Evolutionary conservation across 2,113 vertebrate genomes (phyloP), one percentile per base, ranked within the genome.

Genomic region (Columba livia): DNA sequence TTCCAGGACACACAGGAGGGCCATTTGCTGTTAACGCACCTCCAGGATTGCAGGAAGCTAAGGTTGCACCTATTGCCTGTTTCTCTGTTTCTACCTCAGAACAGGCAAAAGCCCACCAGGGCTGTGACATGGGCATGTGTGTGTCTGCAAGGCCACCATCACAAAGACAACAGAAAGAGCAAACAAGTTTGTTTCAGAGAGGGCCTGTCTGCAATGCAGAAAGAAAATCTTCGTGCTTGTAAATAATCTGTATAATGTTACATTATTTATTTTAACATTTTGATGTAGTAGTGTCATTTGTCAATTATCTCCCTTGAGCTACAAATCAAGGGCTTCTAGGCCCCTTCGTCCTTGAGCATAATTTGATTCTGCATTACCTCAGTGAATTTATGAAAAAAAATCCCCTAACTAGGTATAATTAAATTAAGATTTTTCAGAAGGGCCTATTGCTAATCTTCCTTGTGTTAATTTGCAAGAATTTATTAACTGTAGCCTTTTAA

Each of bases 401-500:
- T 36, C 25, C 19, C 65, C 28, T 84, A 75, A 71, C 85, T 92
- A 75, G 38, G 23, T 86, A 34, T 95, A 95, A 96, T 95, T 95
- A 88, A 97, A 95, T 95, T 88, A 90, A 84, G 88, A 65, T 94
- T 88, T 84, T 95, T 89, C 90, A 94, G 79, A 92, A 89, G 66
- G 69, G 61, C 58, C 85, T 95, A 72, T 71, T 95, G 77, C 70
- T 90, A 90, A 96, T 95, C 86, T 93, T 91, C 56, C 57, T 90
- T 67, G 54, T 66, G 79, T 91, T 94, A 94, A 97, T 97, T 97
- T 93, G 65, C 53, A 94, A 67, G 74, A 90, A 95, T 80, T 94
- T 74, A 95, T 96, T 96, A 96, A 93, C 48, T 67, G 65, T 51
- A 89, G 81, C 34, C 65, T 95, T 89, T 94, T 95, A 96, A 96